Base-by-base conservation (phyloP, 2,888 invertebrate genomes). In the Deroplatys truncata region DNA sequence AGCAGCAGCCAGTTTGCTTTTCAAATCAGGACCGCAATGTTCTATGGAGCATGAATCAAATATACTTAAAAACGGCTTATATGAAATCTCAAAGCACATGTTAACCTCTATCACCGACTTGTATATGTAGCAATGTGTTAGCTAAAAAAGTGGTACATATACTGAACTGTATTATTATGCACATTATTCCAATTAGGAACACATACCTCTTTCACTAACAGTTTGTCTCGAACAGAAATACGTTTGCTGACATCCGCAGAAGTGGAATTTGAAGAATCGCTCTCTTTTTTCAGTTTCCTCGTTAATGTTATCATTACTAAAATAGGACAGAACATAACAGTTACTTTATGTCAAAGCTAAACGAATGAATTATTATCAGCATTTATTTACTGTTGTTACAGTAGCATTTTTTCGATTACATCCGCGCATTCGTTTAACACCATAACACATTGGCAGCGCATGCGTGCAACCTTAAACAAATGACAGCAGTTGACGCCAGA, bases 181-280 rank as follows among this genome's bases (percentile, higher is more conserved):
- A 43, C 43, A 10, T 13, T 43, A 43, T 43, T 43, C 43, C 43
- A 13, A 43, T 43, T 43, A 1, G 13, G 43, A 43, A 88, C 43
- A 90, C 91, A 93, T 94, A 96, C 96, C 95, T 98, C 98, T 94
- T 97, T 96, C 84, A 97, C 95, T 90, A 98, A 93, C 88, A 98
- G 94, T 93, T 96, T 97, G 92, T 98, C 98, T 92, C 98, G 94
- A 90, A 97, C 95, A 56, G 97, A 97, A 91, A 96, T 96, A 92
- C 97, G 94, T 93, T 95, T 95, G 89, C 92, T 93, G 82, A 92
- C 91, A 89, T 92, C 92, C 72, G 91, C 82, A 43, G 90, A 82
- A 90, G 85, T 91, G 89, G 85, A 91, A 90, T 90, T 95, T 91
- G 92, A 92, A 89, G 93, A 91, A 90, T 94, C 94, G 89, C 92